Conservation (phyloP, 2,113 vertebrate species). For the Hyaena hyaena region DNA sequence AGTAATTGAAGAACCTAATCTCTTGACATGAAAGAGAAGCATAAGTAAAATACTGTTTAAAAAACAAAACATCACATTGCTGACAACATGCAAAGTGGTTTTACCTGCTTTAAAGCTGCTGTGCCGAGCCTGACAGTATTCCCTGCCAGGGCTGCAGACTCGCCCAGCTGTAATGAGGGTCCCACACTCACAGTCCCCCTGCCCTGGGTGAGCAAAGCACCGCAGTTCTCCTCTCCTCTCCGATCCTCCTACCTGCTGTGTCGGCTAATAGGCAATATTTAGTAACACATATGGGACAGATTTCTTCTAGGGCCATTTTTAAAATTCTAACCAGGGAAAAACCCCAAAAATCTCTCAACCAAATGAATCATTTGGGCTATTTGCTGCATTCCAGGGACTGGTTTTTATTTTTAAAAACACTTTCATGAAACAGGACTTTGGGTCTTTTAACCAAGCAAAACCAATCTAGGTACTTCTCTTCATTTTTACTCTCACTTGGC, state of each 20-base stretch:
- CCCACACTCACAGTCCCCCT: neutral
- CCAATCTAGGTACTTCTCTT: neutral
- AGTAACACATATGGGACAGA: conserved; percentile 18
- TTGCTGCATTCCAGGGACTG: neutral
- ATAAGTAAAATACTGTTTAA: neutral
- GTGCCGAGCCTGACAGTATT: neutral
- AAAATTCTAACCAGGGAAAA: neutral
- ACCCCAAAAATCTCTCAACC: conserved; percentile 63
- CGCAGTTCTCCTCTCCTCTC: neutral
- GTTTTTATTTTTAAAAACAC: conserved; percentile 56
- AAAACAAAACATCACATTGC: neutral
- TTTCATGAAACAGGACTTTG: neutral
- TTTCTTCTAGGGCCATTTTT: neutral
- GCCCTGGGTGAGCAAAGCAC: rapidly evolving
- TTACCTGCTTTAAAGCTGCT: neutral
- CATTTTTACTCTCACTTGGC: neutral
- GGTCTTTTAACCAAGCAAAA: neutral
- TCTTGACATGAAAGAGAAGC: neutral
- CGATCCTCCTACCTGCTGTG: neutral
- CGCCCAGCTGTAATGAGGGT: neutral
- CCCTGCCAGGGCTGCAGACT: neutral
- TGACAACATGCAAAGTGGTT: neutral
- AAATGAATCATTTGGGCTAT: conserved; percentile 9
- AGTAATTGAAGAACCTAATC: conserved; percentile 10
- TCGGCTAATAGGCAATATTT: neutral